phyloP scores from a whole-genome alignment of 1,140 invertebrate genomes.

The Batillaria attramentaria region DNA sequence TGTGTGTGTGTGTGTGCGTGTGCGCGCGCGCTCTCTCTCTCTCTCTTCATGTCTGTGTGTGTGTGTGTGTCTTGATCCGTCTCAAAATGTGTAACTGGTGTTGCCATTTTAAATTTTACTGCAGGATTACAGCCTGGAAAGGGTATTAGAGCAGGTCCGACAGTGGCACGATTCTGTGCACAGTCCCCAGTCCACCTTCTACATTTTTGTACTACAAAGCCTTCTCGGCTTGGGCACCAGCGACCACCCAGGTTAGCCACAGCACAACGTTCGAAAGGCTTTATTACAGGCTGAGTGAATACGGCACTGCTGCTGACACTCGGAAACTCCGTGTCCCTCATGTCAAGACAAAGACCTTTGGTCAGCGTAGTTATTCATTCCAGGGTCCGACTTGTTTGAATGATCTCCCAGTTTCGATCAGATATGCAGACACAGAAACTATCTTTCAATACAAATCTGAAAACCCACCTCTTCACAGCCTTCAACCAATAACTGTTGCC shows the following conservation, averaged over 20 bases:
- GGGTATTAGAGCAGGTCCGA: constrained; percentile 32
- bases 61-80: not conserved
- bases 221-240: constrained; percentile 36
- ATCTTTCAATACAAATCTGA: too few species aligned
- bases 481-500: too few species aligned
- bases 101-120: not conserved
- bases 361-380: not conserved
- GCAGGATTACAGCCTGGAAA: constrained; percentile 34
- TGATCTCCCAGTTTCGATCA: not conserved
- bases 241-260: not conserved
- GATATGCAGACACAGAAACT: too few species aligned
- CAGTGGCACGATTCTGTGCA: constrained; percentile 34
- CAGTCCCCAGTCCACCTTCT: constrained; percentile 37
- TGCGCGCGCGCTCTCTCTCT: not conserved
- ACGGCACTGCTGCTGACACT: too few species aligned
- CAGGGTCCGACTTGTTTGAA: not conserved
- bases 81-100: not conserved
- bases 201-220: constrained; percentile 38
- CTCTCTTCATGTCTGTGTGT: not conserved
- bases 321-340: not conserved
- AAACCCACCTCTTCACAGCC: too few species aligned
- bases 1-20: not conserved
- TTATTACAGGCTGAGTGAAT: not conserved
- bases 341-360: not conserved
- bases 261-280: not conserved